These are phyloP conservation scores for Oxytorus armatus DNA, from an alignment of 2,888 invertebrate genomes.

Conservation along the genomic window DNA sequence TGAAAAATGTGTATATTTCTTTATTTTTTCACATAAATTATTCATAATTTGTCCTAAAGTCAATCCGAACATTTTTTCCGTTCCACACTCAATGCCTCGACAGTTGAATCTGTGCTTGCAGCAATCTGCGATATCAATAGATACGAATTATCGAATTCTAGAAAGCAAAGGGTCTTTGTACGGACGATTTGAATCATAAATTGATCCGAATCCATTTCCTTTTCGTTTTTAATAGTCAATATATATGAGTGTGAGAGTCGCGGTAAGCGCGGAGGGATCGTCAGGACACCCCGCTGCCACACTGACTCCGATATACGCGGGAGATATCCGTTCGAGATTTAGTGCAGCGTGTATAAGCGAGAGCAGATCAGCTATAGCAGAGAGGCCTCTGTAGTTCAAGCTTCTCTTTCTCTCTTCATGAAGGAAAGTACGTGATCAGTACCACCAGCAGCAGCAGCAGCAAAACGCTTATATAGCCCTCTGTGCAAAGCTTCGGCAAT, in stretches of 20 bases:
- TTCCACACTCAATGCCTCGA: not conserved
- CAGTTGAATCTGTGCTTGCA: constrained; percentile 2
- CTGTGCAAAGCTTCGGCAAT: constrained; percentile 11
- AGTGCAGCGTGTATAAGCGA: constrained; percentile 77
- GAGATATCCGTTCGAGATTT: constrained; percentile 83
- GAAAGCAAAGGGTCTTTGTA: constrained; percentile 15
- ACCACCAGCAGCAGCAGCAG: constrained; percentile 5
- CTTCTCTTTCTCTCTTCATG: constrained; percentile 20
- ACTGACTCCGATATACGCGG: constrained; percentile 83
- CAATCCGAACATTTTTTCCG: too few species aligned
- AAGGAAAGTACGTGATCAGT: constrained; percentile 11
- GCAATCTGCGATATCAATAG: not conserved
- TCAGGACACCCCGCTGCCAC: constrained; percentile 83
- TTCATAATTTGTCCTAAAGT: too few species aligned
- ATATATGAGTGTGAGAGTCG: constrained; percentile 3
- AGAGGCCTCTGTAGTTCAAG: constrained; percentile 15
- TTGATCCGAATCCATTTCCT: not conserved
- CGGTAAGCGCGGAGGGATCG: constrained; percentile 62
- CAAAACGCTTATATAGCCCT: not conserved
- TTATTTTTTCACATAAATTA: too few species aligned
- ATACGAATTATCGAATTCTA: constrained; percentile 8
- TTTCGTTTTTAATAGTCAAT: not conserved
- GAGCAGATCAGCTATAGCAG: constrained; percentile 11
- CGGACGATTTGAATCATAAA: not conserved
- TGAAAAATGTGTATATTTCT: too few species aligned